Evolutionary conservation across 2,797 vertebrate species (phyloP).

Genomic region (Eupleurogrammus muticus): DNA sequence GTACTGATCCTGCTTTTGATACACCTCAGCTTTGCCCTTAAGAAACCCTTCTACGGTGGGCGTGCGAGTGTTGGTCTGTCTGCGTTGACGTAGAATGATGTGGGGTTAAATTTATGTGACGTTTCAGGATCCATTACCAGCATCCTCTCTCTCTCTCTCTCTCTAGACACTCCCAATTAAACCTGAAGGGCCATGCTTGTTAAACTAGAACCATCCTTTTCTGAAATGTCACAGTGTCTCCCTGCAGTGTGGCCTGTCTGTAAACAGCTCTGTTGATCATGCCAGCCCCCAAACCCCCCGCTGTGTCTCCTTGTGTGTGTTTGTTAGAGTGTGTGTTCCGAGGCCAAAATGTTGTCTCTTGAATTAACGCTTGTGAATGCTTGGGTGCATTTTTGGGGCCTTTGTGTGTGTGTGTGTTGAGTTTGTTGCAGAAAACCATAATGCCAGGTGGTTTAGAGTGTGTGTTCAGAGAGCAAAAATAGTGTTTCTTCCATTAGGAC

Average conservation of each 20-base stretch:
- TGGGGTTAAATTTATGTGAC: slow-evolving; percentile 57
- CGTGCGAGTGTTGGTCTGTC: slow-evolving; percentile 15
- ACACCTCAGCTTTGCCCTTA: slow-evolving; percentile 22
- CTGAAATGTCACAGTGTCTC: slow-evolving; percentile 79
- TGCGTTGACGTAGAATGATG: slow-evolving; percentile 44
- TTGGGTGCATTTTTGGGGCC: slow-evolving; percentile 15
- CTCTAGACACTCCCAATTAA: slow-evolving; percentile 76
- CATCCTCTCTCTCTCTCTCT: slow-evolving; percentile 14
- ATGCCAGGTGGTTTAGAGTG: slow-evolving; percentile 21
- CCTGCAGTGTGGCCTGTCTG: slow-evolving; percentile 72
- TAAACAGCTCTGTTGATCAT: slow-evolving; percentile 70
- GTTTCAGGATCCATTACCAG: slow-evolving; percentile 27
- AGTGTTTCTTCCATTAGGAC: slow-evolving; percentile 44
- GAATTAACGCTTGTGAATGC: slow-evolving; percentile 45
- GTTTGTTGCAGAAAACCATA: slow-evolving; percentile 22
- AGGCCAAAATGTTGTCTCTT: slow-evolving; percentile 49
- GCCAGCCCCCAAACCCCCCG: slow-evolving; percentile 55
- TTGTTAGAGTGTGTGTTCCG: slow-evolving; percentile 47
- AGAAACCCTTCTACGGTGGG: slow-evolving; percentile 15
- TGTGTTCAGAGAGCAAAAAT: slow-evolving; percentile 22
- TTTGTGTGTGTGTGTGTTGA: slow-evolving; percentile 2
- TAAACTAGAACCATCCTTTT: slow-evolving; percentile 78
- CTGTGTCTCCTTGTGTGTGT: slow-evolving; percentile 56
- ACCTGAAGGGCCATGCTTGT: slow-evolving; percentile 72
- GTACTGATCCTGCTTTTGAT: slow-evolving; percentile 7